These are phyloP conservation scores for Zaprionus obscuricornis DNA, from an alignment of 2,888 invertebrate genomes.

Conservation along the genomic window DNA sequence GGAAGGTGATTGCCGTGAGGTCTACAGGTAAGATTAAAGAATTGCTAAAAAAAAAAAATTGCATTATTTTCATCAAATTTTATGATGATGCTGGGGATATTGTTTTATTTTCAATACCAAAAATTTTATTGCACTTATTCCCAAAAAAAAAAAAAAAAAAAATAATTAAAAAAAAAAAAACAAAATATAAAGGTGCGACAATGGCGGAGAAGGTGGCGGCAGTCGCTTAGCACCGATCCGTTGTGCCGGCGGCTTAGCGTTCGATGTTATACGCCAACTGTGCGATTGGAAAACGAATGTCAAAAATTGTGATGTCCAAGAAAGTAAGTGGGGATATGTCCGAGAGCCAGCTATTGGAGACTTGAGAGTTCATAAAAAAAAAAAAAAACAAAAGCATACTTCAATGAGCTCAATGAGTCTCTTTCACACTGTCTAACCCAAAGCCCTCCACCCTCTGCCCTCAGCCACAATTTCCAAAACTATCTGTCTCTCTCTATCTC, in stretches of 20 bases:
- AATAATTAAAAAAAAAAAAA: constrained; percentile 27
- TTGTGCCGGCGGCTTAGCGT: constrained; percentile 95
- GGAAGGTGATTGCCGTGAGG: constrained; percentile 95
- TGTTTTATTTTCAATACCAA: constrained; percentile 37
- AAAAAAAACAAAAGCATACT: constrained; percentile 28
- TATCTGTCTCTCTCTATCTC: constrained; percentile 2
- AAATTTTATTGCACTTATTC: constrained; percentile 29
- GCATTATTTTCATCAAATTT: neutral
- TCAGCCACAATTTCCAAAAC: neutral
- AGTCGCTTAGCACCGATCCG: constrained; percentile 94
- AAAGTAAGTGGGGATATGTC: constrained; percentile 90
- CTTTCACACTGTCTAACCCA: constrained; percentile 45
- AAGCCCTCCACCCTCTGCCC: constrained; percentile 21
- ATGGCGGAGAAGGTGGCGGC: constrained; percentile 93
- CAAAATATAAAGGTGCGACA: constrained; percentile 90
- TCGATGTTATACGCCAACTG: constrained; percentile 96
- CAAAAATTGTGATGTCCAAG: constrained; percentile 96
- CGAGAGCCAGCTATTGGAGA: constrained; percentile 39
- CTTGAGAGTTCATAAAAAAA: constrained; percentile 29
- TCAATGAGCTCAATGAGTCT: constrained; percentile 33
- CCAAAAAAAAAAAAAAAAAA: constrained; percentile 10
- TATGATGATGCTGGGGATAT: constrained; percentile 26
- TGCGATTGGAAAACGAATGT: constrained; percentile 98
- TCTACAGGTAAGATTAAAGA: constrained; percentile 89
- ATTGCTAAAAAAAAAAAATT: too few species aligned